A percentile compares a stretch with the other conserved stretches of the same genome.
Evolutionary conservation across 2,113 vertebrate species (phyloP).

Genomic region (Lasiurus borealis): DNA sequence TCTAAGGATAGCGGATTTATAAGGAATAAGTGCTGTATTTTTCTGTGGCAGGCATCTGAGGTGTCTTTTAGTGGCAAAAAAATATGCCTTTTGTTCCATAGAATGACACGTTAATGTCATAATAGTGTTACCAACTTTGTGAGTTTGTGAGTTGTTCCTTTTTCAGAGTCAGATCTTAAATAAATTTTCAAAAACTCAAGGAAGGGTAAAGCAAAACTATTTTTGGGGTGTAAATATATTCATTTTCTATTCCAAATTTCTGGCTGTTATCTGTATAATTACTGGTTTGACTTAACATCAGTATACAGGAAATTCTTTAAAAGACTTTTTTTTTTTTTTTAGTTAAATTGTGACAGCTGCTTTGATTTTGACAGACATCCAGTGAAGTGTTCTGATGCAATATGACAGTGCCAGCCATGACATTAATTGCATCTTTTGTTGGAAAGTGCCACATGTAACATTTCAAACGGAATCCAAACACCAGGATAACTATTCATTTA

Average conservation of each 20-base stretch:
- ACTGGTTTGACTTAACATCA: constrained; percentile 78
- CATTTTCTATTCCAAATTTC: constrained; percentile 77
- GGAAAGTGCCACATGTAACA: constrained; percentile 83
- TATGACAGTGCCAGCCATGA: constrained; percentile 80
- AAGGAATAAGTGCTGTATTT: not conserved
- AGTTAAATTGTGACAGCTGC: constrained; percentile 92
- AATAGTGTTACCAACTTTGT: constrained; percentile 41
- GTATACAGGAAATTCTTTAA: constrained; percentile 83
- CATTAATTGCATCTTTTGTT: constrained; percentile 87
- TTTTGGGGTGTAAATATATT: constrained; percentile 65
- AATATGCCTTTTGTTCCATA: not conserved
- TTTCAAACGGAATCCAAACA: constrained; percentile 81
- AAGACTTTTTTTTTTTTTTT: constrained; percentile 81
- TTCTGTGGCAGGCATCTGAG: constrained; percentile 10
- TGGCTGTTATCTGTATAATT: constrained; percentile 82
- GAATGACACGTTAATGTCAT: constrained; percentile 52
- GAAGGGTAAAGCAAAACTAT: constrained; percentile 62
- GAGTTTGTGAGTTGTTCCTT: constrained; percentile 23
- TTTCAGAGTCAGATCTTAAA: constrained; percentile 67
- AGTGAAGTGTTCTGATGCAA: constrained; percentile 77
- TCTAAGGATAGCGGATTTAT: not conserved
- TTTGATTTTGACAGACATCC: constrained; percentile 91
- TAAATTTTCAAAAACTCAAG: constrained; percentile 20
- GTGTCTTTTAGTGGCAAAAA: not conserved
- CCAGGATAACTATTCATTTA: constrained; percentile 75